Conservation (phyloP, 1,140 invertebrate genomes). For the Ceratosolen fusciceps region DNA sequence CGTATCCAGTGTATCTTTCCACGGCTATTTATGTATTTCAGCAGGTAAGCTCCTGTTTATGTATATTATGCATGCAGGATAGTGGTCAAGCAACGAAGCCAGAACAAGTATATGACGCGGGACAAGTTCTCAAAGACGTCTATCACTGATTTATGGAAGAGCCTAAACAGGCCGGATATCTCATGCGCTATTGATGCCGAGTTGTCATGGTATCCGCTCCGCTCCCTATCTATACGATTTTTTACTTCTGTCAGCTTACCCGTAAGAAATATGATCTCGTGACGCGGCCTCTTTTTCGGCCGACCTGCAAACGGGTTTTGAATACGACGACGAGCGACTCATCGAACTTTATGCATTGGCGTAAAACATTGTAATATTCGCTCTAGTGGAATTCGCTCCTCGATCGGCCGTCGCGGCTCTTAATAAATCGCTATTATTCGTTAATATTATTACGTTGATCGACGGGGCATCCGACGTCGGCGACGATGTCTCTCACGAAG, state of each 20-base stretch:
- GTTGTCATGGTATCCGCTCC: background rate
- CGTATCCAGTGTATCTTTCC: background rate
- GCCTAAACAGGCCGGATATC: background rate
- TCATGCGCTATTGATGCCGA: background rate
- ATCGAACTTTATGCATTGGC: background rate
- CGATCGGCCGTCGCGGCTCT: background rate
- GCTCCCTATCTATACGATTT: background rate
- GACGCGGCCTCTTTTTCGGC: background rate
- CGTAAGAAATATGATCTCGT: background rate
- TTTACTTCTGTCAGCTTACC: background rate
- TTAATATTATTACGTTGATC: too few relatives aligned
- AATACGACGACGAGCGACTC: background rate
- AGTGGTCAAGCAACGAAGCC: background rate
- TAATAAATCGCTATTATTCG: too few relatives aligned
- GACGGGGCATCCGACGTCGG: too few relatives aligned
- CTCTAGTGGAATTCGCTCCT: background rate
- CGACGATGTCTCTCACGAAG: too few relatives aligned
- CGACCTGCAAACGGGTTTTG: background rate
- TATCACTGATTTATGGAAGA: conserved; percentile 9
- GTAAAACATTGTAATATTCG: background rate
- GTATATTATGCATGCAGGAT: background rate
- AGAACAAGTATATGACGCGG: background rate
- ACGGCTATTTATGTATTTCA: background rate
- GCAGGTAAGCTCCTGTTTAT: background rate
- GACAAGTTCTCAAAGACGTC: conserved; percentile 5